Conservation (phyloP, 1,140 invertebrate genomes). For the Tribolium castaneum region DNA sequence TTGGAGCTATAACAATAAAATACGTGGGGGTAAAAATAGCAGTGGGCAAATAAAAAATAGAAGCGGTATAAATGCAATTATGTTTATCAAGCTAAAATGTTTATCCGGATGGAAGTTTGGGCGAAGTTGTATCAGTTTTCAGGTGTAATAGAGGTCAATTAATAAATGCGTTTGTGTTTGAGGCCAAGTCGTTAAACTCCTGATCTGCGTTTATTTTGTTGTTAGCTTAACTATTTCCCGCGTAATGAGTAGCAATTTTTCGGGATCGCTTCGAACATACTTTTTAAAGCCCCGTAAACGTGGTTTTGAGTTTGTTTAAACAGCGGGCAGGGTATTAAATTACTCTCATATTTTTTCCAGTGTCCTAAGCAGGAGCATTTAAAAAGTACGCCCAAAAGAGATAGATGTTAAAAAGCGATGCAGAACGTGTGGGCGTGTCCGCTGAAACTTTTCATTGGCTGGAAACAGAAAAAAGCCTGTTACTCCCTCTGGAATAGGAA, state of each 20-base stretch:
- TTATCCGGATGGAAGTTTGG: slow-evolving; percentile 7
- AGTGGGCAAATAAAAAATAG: slow-evolving; percentile 10
- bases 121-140: background rate
- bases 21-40: background rate
- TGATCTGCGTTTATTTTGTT: slow-evolving; percentile 46
- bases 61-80: background rate
- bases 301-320: slow-evolving; percentile 63
- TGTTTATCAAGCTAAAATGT: slow-evolving; percentile 4
- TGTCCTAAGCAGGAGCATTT: slow-evolving; percentile 60
- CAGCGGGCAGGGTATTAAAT: slow-evolving; percentile 62
- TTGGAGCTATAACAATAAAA: slow-evolving; percentile 20
- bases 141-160: background rate
- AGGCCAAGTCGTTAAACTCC: background rate
- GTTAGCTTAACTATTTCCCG: slow-evolving; percentile 49
- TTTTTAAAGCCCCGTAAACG: slow-evolving; percentile 55
- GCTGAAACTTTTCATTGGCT: slow-evolving; percentile 62
- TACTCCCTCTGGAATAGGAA: slow-evolving; percentile 59
- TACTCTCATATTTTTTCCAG: slow-evolving; percentile 63
- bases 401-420: slow-evolving; percentile 57
- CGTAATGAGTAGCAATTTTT: slow-evolving; percentile 56
- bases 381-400: slow-evolving; percentile 58
- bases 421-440: slow-evolving; percentile 55
- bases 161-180: background rate
- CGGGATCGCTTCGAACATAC: slow-evolving; percentile 52
- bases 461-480: slow-evolving; percentile 61